A percentile compares a stretch with the other conserved stretches of the same genome.
Conservation (phyloP, 2,113 vertebrate species). For the Neopipo cinnamomea region DNA sequence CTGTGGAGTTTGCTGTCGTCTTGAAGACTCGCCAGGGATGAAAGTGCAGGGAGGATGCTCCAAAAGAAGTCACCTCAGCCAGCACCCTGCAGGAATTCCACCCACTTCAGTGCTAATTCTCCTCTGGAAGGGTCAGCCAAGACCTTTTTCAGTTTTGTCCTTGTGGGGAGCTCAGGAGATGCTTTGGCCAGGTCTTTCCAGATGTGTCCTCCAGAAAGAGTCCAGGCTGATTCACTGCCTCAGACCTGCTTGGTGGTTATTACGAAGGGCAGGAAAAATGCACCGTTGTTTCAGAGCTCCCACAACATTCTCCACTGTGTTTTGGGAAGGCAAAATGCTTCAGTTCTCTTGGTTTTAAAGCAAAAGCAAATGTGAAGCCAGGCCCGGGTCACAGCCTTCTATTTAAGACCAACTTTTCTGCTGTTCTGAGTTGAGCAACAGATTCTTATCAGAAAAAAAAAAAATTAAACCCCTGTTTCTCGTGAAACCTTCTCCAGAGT, state of each 20-base stretch:
- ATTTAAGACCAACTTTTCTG: not conserved
- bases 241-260: constrained; percentile 41
- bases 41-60: not conserved
- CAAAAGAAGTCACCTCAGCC: not conserved
- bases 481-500: not conserved
- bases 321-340: not conserved
- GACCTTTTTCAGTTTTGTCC: not conserved
- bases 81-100: not conserved
- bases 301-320: not conserved
- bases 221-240: constrained; percentile 3
- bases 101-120: rapidly evolving
- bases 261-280: constrained; percentile 7
- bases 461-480: not conserved
- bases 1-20: not conserved
- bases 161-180: not conserved
- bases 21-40: not conserved
- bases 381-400: not conserved
- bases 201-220: not conserved
- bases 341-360: not conserved
- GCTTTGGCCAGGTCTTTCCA: not conserved
- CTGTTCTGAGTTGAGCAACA: not conserved
- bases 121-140: not conserved
- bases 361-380: not conserved
- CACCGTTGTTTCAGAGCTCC: not conserved
- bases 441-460: not conserved